Evolutionary conservation across 2,113 vertebrate genomes (phyloP).

Genomic region (Terrapene triunguis): DNA sequence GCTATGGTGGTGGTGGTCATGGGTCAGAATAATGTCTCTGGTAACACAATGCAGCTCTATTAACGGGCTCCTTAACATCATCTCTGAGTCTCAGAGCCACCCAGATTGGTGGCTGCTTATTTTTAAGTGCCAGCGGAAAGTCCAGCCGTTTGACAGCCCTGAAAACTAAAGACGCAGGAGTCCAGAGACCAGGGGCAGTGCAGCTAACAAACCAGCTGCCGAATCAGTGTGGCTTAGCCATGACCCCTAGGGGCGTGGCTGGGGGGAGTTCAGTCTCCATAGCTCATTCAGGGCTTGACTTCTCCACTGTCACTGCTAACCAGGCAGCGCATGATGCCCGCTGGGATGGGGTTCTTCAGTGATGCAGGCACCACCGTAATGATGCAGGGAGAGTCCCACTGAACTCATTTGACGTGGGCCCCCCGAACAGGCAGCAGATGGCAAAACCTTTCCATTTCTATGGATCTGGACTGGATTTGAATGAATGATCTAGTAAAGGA

Average conservation of each 20-base stretch:
- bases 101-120: background rate
- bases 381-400: background rate
- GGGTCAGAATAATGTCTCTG: background rate
- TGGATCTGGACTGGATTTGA: background rate
- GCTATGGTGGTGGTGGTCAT: background rate
- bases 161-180: background rate
- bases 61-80: background rate
- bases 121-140: background rate
- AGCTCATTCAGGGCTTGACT: background rate
- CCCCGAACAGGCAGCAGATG: background rate
- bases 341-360: background rate
- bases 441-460: background rate
- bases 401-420: background rate
- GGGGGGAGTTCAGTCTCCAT: background rate
- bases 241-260: background rate
- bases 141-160: background rate
- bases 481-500: background rate
- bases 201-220: background rate
- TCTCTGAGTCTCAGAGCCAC: background rate
- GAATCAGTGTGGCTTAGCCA: background rate
- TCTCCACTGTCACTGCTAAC: background rate
- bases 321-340: background rate
- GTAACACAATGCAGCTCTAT: background rate
- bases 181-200: background rate
- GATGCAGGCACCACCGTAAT: too few relatives aligned